Conservation (phyloP, 1,140 invertebrate species). For the Lordiphosa mommai region DNA sequence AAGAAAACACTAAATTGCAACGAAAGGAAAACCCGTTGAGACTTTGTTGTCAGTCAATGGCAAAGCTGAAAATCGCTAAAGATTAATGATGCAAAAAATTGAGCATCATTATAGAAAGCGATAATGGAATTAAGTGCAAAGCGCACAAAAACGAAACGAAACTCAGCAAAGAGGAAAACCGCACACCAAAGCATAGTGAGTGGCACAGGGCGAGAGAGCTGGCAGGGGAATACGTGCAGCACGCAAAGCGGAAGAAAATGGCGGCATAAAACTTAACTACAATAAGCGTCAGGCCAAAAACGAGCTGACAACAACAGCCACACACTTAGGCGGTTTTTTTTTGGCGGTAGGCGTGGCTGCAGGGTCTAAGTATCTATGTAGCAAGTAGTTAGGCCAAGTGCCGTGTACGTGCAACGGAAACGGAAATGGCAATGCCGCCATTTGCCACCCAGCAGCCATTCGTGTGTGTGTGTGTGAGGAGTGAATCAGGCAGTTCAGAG, state of each 20-base stretch:
- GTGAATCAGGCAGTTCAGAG: too few species aligned
- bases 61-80: slow-evolving; percentile 70
- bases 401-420: slow-evolving; percentile 63
- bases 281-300: slow-evolving; percentile 58
- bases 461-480: neutral
- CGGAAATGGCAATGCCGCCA: slow-evolving; percentile 55
- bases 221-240: slow-evolving; percentile 36
- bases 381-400: slow-evolving; percentile 60
- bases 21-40: slow-evolving; percentile 32
- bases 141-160: neutral
- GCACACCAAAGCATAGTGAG: neutral
- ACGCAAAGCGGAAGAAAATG: slow-evolving; percentile 63
- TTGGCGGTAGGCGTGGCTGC: slow-evolving; percentile 17
- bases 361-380: slow-evolving; percentile 26
- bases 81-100: slow-evolving; percentile 77
- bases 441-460: slow-evolving; percentile 3
- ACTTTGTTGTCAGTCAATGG: slow-evolving; percentile 45
- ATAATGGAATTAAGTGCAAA: slow-evolving; percentile 75
- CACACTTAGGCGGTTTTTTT: slow-evolving; percentile 12
- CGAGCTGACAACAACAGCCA: slow-evolving; percentile 47
- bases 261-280: slow-evolving; percentile 70
- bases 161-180: slow-evolving; percentile 3
- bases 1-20: neutral
- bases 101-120: slow-evolving; percentile 73
- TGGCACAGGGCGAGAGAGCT: neutral